A percentile compares a stretch with the other conserved stretches of the same genome.
Conservation (phyloP, 2,797 vertebrate genomes). For the Ambastaia sidthimunki region DNA sequence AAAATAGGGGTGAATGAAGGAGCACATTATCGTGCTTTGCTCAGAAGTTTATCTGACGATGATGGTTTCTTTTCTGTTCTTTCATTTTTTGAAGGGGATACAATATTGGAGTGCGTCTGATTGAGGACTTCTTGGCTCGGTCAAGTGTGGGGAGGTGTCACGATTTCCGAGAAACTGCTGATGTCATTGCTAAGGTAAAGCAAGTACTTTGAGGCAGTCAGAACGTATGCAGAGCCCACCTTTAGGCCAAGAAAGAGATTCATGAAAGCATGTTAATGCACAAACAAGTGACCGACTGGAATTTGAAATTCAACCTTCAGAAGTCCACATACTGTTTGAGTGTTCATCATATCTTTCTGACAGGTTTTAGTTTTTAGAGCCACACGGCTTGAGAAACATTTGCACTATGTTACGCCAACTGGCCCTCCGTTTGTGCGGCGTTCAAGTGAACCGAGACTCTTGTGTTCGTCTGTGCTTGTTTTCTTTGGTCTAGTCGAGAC, state of each 20-base stretch:
- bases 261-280: conserved; percentile 31
- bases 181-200: conserved; percentile 97
- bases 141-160: conserved; percentile 97
- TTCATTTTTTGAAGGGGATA: conserved; percentile 86
- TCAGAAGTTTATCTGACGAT: conserved; percentile 1
- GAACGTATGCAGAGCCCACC: conserved; percentile 61
- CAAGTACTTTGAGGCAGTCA: conserved; percentile 62
- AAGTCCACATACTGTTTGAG: conserved; percentile 49
- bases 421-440: neutral
- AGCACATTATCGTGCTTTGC: neutral
- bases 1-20: neutral
- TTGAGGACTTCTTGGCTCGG: conserved; percentile 97
- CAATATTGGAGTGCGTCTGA: conserved; percentile 97
- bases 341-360: conserved; percentile 50
- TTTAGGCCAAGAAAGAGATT: conserved; percentile 29
- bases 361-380: conserved; percentile 49
- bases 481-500: conserved; percentile 47
- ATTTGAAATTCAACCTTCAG: conserved; percentile 45
- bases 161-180: conserved; percentile 98
- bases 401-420: conserved; percentile 30
- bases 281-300: conserved; percentile 15
- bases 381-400: conserved; percentile 53
- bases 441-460: neutral
- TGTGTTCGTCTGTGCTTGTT: conserved; percentile 51
- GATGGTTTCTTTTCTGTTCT: conserved; percentile 19